Evolutionary conservation across 2,888 invertebrate genomes (phyloP).

Genomic region (Seira sanloemensis): DNA sequence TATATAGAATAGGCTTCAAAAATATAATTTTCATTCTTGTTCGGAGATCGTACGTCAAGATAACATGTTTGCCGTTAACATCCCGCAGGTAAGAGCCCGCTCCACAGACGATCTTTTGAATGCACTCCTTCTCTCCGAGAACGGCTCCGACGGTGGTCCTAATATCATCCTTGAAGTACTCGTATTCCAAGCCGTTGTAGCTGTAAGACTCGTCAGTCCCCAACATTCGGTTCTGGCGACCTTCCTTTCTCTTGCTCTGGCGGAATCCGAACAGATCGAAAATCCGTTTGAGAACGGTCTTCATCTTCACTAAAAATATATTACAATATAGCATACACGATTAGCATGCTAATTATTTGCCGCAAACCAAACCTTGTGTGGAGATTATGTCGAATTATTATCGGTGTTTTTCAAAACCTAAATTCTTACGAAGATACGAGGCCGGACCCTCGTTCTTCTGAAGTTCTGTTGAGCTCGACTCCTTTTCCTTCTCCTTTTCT

Average conservation of each 20-base stretch:
- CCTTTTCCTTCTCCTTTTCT: conserved; percentile 22
- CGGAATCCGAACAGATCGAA: conserved; percentile 66
- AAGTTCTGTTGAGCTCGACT: conserved; percentile 7
- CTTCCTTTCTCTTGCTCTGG: conserved; percentile 61
- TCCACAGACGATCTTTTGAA: conserved; percentile 69
- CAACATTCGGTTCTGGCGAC: conserved; percentile 57
- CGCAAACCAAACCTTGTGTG: no score
- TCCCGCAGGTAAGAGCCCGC: conserved; percentile 69
- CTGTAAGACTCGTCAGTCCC: conserved; percentile 33
- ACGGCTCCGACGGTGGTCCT: conserved; percentile 71
- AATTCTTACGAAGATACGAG: conserved; percentile 56
- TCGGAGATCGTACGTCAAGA: conserved; percentile 66
- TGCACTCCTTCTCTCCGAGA: conserved; percentile 69
- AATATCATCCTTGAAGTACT: conserved; percentile 66
- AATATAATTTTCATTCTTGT: no score
- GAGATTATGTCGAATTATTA: no score
- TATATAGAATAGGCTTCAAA: no score
- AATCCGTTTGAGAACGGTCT: conserved; percentile 61
- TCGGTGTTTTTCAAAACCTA: conserved; percentile 26
- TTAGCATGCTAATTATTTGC: neutral
- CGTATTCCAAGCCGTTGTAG: conserved; percentile 56
- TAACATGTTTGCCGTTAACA: conserved; percentile 70
- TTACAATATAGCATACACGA: no score
- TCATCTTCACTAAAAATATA: conserved; percentile 38
- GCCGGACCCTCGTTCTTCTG: conserved; percentile 22